Evolutionary conservation across 2,797 vertebrate genomes (phyloP), one percentile per base, ranked within the genome.

Genomic region (Sphenodon punctatus): DNA sequence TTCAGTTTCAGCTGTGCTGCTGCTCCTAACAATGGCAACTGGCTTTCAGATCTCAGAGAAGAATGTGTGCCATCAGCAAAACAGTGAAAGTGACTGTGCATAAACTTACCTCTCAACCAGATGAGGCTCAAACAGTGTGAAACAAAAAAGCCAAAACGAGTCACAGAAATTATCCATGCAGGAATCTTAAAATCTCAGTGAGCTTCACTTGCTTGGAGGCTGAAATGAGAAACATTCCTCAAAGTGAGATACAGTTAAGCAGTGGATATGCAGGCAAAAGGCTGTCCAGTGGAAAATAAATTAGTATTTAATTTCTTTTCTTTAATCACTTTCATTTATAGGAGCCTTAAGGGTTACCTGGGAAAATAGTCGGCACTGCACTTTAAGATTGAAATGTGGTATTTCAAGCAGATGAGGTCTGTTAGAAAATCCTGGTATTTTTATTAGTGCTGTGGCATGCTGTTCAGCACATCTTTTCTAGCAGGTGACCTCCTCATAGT

Each of bases 151-250:
- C 46, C 1, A 1, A 64, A 64, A n/a, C 0, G 0, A 82, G 39
- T 0, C 11, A 25, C 5, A 4, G 4, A 58, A 23, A 0, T 38
- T 73, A 30, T 66, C 82, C 42, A 30, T 7, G 4, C 23, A 5
- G 22, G 23, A 69, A 48, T 42, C 23, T 20, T 61, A 27, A 66
- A 46, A 32, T 27, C 36, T n/a, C 41, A 73, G 64, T 36, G 36
- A 51, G 20, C 56, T 38, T 66, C 65, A 67, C 82, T 80, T 38
- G 36, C 63, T 58, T 41, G 56, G n/a, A n/a, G n/a, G n/a, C n/a
- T n/a, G n/a, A n/a, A n/a, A n/a, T n/a, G n/a, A n/a, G n/a, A n/a
- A n/a, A n/a, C n/a, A n/a, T n/a, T 27, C 53, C 49, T 30, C 53
- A 36, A 25, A 38, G 66, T 51, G 32, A 49, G 20, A 25, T 51